Conservation (phyloP, 1,140 invertebrate genomes). For the Archivesica marissinica region DNA sequence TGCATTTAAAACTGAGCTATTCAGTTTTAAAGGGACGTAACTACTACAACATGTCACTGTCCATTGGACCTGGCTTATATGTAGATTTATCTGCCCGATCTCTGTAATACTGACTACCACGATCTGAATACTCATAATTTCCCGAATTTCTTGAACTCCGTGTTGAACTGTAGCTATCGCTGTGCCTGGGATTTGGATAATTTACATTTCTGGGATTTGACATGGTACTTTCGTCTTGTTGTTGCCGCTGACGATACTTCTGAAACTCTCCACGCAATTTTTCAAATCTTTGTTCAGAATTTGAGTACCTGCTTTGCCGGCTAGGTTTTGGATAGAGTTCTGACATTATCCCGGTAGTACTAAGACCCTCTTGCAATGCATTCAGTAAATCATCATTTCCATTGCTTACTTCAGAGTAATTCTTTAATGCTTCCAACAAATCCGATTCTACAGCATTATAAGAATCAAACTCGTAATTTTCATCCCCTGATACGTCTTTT, state of each 20-base stretch:
- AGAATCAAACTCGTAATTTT: constrained; percentile 97
- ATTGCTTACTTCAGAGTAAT: constrained; percentile 84
- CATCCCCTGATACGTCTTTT: constrained; percentile 94
- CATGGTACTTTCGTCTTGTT: constrained; percentile 37
- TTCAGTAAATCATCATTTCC: constrained; percentile 76
- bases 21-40: not conserved
- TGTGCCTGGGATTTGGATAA: constrained; percentile 18
- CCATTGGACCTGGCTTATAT: constrained; percentile 70
- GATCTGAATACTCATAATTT: constrained; percentile 32
- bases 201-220: not conserved
- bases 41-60: constrained; percentile 80
- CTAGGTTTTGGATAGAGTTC: constrained; percentile 86
- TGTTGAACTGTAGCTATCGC: constrained; percentile 46
- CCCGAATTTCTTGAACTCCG: constrained; percentile 57
- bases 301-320: constrained; percentile 84
- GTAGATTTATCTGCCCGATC: not conserved
- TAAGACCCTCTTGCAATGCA: constrained; percentile 84
- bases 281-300: constrained; percentile 92
- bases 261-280: constrained; percentile 98
- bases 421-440: constrained; percentile 76
- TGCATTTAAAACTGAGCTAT: too few relatives aligned
- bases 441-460: constrained; percentile 80
- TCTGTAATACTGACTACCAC: constrained; percentile 37
- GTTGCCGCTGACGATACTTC: constrained; percentile 93
- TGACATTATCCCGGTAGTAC: constrained; percentile 66